Evolutionary conservation across 2,113 vertebrate genomes (phyloP).

Genomic region (Bubo bubo): DNA sequence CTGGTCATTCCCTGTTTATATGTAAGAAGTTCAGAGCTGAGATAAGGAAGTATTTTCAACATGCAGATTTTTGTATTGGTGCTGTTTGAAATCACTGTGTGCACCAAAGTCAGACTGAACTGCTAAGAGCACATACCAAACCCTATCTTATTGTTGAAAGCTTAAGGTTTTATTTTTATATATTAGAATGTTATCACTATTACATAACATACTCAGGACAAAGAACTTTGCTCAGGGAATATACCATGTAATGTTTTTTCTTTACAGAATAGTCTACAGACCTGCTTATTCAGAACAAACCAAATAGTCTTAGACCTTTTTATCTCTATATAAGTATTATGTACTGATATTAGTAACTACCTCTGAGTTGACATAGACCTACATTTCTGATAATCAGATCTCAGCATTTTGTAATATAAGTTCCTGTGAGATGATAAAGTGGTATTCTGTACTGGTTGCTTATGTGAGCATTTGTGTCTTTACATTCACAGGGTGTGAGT

Average conservation of each 20-base stretch:
- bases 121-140: constrained; percentile 80
- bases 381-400: constrained; percentile 77
- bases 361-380: constrained; percentile 89
- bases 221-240: constrained; percentile 99
- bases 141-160: constrained; percentile 72
- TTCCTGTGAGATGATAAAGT: constrained; percentile 76
- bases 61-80: constrained; percentile 50
- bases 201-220: constrained; percentile 95
- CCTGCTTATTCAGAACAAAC: constrained; percentile 82
- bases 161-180: constrained; percentile 85
- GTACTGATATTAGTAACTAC: constrained; percentile 94
- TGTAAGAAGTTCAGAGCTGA: constrained; percentile 75
- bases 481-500: constrained; percentile 59
- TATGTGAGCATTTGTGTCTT: constrained; percentile 76
- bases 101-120: constrained; percentile 75
- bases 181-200: constrained; percentile 81
- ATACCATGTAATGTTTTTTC: constrained; percentile 87
- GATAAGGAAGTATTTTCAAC: constrained; percentile 57
- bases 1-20: constrained; percentile 81
- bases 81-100: constrained; percentile 72
- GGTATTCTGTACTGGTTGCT: constrained; percentile 75
- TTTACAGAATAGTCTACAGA: constrained; percentile 82
- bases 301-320: constrained; percentile 80
- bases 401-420: constrained; percentile 72
- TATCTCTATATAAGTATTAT: constrained; percentile 81